Evolutionary conservation across 1,140 invertebrate species (phyloP), one percentile per base, ranked within the genome.

Genomic region (Conus ventricosus): DNA sequence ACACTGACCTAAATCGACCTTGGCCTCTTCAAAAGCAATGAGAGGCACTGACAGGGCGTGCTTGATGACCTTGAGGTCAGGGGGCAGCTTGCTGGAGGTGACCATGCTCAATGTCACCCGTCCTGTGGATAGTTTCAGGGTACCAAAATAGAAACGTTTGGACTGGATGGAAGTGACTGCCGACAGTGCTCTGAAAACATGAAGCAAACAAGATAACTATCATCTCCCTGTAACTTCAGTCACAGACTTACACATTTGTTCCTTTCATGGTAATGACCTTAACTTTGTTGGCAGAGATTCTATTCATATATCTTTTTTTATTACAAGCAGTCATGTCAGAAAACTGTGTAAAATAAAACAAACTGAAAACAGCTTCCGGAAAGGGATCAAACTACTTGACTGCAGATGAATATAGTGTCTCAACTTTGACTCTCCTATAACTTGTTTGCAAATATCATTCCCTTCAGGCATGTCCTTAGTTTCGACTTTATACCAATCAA

Each of bases 11-110:
- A 99, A 95, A 91, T 99, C 97, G 51, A 99, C 98, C 20, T 97
- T 96, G 5, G 99, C 99, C 95, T 99, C 98, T 96, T 99, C 99
- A 95, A 99, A 99, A 91, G 97, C 97, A 63, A 99, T 98, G 11
- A 99, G 95, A 53, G 97, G 98, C 7, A 99, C 96, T 3, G 98
- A 97, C 63, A 99, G 95, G 90, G 97, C 97, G 89, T 97, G 96
- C 95, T 99, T 99, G 11, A 99, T 97, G 85, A 96, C 95, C 89
- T 97, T 96, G 82, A 99, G 96, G 92, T 97, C 96, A 1, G 96
- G 93, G 3, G 97, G 96, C 84, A 99, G 90, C 94, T 98, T 98
- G 87, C 91, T 90, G 88, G 96, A 97, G 15, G 98, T 99, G 39
- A 97, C 96, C 90, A 99, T 97, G 92, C 98, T 98, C 60, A 99